Percentiles rank a stretch among this genome's conserved stretches.
Evolutionary conservation across 2,888 invertebrate genomes (phyloP).

Genomic region (Amblyjoppa proteus): DNA sequence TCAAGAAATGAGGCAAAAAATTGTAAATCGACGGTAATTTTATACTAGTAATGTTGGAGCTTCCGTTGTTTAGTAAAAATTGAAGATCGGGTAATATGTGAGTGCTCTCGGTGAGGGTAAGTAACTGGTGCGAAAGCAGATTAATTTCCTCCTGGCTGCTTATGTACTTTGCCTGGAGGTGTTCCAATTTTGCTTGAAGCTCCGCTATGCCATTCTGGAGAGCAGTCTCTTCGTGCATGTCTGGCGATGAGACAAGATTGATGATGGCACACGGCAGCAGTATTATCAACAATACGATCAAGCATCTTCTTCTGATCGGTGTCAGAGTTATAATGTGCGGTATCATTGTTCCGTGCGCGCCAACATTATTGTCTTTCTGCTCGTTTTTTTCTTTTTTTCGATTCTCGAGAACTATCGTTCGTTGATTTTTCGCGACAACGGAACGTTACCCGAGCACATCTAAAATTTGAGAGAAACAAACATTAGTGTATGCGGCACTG

Average conservation of each 20-base stretch:
- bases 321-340: constrained; percentile 79
- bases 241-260: constrained; percentile 79
- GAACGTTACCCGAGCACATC: background rate
- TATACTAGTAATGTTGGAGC: constrained; percentile 85
- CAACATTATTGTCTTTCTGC: constrained; percentile 61
- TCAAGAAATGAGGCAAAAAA: constrained; percentile 94
- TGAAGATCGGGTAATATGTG: constrained; percentile 81
- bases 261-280: constrained; percentile 80
- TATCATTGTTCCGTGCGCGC: constrained; percentile 74
- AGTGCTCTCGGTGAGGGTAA: constrained; percentile 80
- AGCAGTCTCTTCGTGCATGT: constrained; percentile 78
- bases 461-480: background rate
- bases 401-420: constrained; percentile 13
- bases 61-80: constrained; percentile 83
- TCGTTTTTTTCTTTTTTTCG: background rate
- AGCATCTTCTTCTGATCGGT: constrained; percentile 78
- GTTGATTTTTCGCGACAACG: background rate
- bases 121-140: constrained; percentile 88
- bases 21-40: constrained; percentile 93
- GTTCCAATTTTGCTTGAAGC: constrained; percentile 91
- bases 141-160: constrained; percentile 92
- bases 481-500: background rate
- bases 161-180: constrained; percentile 92
- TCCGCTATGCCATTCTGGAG: constrained; percentile 88
- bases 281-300: constrained; percentile 78